Conservation (phyloP, 2,113 vertebrate species). For the Laticauda colubrina region DNA sequence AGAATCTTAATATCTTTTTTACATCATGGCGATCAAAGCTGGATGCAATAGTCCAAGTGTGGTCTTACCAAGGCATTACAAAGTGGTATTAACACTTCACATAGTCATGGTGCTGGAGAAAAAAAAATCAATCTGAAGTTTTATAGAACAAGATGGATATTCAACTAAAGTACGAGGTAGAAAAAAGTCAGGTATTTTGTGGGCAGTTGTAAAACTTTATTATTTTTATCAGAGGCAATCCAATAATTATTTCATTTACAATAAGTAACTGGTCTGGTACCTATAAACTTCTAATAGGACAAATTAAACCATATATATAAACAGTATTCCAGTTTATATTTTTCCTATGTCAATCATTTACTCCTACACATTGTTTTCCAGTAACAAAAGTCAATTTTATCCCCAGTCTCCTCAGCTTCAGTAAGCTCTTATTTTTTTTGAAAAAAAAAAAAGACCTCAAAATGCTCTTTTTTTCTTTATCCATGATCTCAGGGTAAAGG, state of each 20-base stretch:
- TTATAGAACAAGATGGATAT: not conserved
- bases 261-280: not conserved
- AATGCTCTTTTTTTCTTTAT: not conserved
- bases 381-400: not conserved
- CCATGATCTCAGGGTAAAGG: not conserved
- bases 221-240: not conserved
- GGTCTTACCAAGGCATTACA: too few species aligned
- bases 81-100: too few species aligned
- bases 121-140: not conserved
- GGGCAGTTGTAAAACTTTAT: not conserved
- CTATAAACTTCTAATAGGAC: not conserved
- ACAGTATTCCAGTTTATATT: not conserved
- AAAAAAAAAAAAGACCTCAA: not conserved
- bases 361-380: not conserved
- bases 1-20: too few species aligned
- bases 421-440: not conserved
- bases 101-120: too few species aligned
- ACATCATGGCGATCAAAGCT: too few species aligned
- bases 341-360: not conserved
- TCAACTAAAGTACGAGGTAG: not conserved
- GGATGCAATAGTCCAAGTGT: too few species aligned
- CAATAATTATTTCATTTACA: not conserved
- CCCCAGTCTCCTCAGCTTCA: not conserved
- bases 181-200: not conserved
- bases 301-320: not conserved